phyloP scores from a whole-genome alignment of 2,113 vertebrate species.

The Grantiella picta region DNA sequence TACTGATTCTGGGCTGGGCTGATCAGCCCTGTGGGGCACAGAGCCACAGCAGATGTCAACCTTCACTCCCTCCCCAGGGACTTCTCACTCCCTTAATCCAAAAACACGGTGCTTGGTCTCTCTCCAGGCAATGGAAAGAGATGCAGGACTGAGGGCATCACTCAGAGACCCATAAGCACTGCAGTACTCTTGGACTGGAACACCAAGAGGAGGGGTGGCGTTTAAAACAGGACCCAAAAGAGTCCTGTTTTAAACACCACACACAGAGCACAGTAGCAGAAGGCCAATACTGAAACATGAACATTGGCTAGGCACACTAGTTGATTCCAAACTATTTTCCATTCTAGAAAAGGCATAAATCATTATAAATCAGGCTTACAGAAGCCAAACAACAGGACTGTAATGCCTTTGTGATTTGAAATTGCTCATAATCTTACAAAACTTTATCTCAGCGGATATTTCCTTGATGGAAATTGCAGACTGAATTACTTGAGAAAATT shows the following conservation, averaged over 20 bases:
- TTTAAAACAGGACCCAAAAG: not conserved
- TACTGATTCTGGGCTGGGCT: not conserved
- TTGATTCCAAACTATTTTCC: not conserved
- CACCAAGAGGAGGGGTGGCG: not conserved
- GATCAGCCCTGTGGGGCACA: not conserved
- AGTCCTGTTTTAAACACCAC: not conserved
- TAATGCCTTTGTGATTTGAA: not conserved
- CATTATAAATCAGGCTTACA: not conserved
- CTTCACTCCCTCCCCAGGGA: not conserved
- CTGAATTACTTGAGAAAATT: not conserved
- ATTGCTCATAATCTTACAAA: not conserved
- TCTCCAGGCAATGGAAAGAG: not conserved
- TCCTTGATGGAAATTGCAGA: conserved; percentile 7
- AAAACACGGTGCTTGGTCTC: not conserved
- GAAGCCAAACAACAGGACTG: not conserved
- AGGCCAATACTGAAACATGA: not conserved
- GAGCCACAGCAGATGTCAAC: not conserved
- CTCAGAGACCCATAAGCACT: not conserved
- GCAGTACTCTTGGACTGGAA: not conserved
- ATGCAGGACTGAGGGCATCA: not conserved
- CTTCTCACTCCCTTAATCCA: not conserved
- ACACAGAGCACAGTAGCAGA: not conserved
- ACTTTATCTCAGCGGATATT: not conserved
- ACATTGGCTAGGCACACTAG: not conserved
- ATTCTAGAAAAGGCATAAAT: not conserved